phyloP scores from a whole-genome alignment of 2,113 vertebrate genomes.

The Gorsachius goisagi region DNA sequence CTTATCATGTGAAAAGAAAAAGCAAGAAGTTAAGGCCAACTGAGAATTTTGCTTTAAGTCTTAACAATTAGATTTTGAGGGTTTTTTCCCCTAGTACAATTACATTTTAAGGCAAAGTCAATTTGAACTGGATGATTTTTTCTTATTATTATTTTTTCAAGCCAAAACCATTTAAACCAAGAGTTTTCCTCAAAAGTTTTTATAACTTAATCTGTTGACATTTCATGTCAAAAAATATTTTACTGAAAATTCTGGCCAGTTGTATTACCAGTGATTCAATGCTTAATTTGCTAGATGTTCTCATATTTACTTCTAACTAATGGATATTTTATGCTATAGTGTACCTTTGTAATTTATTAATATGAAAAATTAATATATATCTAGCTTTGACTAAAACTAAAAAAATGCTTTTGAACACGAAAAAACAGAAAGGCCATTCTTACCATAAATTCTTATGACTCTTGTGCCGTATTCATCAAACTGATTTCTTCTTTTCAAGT shows the following conservation, averaged over 20 bases:
- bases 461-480: neutral
- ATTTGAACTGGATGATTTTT: neutral
- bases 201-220: neutral
- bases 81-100: neutral
- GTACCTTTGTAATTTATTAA: neutral
- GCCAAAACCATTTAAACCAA: neutral
- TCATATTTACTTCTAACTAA: neutral
- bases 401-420: neutral
- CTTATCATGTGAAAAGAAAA: neutral
- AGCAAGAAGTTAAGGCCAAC: neutral
- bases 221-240: neutral
- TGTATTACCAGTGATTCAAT: neutral
- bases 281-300: neutral
- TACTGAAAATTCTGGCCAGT: neutral
- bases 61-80: neutral
- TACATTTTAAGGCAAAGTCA: neutral
- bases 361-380: neutral
- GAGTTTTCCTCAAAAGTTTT: neutral
- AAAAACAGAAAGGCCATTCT: neutral
- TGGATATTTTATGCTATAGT: neutral
- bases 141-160: neutral
- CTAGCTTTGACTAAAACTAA: neutral
- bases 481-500: neutral
- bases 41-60: neutral
- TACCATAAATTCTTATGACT: neutral